A percentile compares a stretch with the other conserved stretches of the same genome.
Evolutionary conservation across 2,888 invertebrate genomes (phyloP).

Genomic region (Parthenolecanium corni): DNA sequence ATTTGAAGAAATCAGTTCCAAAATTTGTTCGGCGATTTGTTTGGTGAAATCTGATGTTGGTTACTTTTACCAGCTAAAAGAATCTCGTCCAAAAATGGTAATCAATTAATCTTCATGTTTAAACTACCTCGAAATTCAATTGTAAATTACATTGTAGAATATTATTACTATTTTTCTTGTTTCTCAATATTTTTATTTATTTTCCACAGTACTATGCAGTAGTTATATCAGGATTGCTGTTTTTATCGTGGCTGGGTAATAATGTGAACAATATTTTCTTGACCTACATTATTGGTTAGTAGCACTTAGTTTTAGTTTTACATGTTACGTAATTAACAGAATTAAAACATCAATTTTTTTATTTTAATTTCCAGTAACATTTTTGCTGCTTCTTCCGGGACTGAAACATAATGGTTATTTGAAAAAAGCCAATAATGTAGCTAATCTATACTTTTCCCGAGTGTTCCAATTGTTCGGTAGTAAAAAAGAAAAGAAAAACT

Average conservation of each 20-base stretch:
- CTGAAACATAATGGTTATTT: constrained; percentile 4
- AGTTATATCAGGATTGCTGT: neutral
- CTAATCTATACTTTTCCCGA: neutral
- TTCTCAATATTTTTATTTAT: neutral
- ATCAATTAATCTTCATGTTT: no score
- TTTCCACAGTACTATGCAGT: constrained; percentile 5
- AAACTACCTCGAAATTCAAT: no score
- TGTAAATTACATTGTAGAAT: no score
- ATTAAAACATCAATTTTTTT: neutral
- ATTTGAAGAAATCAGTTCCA: constrained; percentile 4
- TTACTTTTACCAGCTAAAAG: constrained; percentile 9
- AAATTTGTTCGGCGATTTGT: neutral
- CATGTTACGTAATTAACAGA: neutral
- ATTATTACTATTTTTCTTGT: no score
- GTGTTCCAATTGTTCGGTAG: neutral
- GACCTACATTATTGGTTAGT: constrained; percentile 14
- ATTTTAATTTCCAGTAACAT: constrained; percentile 1
- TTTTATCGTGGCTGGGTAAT: constrained; percentile 19
- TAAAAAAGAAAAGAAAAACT: constrained; percentile 16
- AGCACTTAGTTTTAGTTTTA: neutral
- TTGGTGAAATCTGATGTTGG: neutral
- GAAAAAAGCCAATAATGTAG: neutral
- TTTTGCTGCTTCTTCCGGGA: neutral
- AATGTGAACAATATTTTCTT: constrained; percentile 19
- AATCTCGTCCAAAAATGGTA: constrained; percentile 14